A percentile compares a stretch with the other conserved stretches of the same genome.
phyloP scores from a whole-genome alignment of 1,140 invertebrate species.

The Centruroides vittatus region DNA sequence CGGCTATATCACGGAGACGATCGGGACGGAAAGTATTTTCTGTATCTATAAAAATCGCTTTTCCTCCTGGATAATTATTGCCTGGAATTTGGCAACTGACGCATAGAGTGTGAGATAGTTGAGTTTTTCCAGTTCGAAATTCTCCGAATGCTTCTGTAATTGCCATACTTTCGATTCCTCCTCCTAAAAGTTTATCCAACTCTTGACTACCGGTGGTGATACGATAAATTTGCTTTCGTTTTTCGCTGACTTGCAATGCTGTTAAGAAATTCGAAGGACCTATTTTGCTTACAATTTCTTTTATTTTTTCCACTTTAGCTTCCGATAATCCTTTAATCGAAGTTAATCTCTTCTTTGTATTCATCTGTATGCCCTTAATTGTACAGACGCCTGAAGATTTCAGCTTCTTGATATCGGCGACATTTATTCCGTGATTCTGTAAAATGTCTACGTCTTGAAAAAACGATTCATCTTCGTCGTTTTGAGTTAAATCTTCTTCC shows the following conservation, averaged over 20 bases:
- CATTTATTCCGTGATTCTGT: constrained; percentile 39
- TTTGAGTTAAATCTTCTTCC: not conserved
- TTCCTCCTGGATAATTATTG: constrained; percentile 56
- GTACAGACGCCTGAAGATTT: constrained; percentile 63
- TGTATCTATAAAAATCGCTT: constrained; percentile 63
- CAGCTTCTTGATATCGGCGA: constrained; percentile 56
- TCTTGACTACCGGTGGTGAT: constrained; percentile 56
- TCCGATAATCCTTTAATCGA: constrained; percentile 63
- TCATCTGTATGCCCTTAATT: constrained; percentile 66
- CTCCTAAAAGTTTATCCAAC: constrained; percentile 47
- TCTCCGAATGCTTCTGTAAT: constrained; percentile 40
- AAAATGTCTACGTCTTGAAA: constrained; percentile 40
- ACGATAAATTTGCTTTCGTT: constrained; percentile 52
- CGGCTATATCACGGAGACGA: constrained; percentile 44
- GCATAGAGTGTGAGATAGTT: constrained; percentile 20
- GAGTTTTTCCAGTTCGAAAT: constrained; percentile 41
- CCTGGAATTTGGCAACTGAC: constrained; percentile 57
- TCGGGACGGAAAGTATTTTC: constrained; percentile 55
- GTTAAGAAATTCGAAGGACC: constrained; percentile 44
- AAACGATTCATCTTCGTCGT: constrained; percentile 25
- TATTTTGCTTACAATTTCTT: constrained; percentile 45
- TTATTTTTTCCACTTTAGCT: constrained; percentile 68
- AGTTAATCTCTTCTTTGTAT: constrained; percentile 53
- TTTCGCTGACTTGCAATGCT: constrained; percentile 53
- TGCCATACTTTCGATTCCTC: constrained; percentile 38